Percentiles rank a stretch among this genome's conserved stretches.
Conservation (phyloP, 92 coral and sea anemone genomes). For the Phenganax marumi region DNA sequence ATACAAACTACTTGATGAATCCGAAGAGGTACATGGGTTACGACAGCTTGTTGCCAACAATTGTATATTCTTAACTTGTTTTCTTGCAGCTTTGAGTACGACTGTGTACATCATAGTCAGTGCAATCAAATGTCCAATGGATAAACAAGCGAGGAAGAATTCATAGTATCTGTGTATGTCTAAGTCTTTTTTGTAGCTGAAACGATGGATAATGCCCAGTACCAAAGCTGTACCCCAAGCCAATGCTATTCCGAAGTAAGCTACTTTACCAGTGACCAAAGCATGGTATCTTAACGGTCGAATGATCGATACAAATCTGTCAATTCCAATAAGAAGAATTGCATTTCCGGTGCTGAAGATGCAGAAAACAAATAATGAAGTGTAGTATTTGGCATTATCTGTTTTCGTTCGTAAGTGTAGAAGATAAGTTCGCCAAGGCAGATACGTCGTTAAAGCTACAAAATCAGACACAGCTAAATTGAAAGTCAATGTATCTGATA, state of each 20-base stretch:
- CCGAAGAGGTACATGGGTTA: background rate
- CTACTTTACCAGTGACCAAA: background rate
- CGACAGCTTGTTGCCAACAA: background rate
- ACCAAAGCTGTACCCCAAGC: slow-evolving; percentile 9
- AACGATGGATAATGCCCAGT: background rate
- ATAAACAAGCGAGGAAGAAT: background rate
- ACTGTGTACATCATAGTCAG: background rate
- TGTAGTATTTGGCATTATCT: background rate
- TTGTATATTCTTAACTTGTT: background rate
- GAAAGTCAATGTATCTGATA: slow-evolving; percentile 25
- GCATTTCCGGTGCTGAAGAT: slow-evolving; percentile 17
- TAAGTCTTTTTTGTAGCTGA: background rate
- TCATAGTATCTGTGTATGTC: background rate
- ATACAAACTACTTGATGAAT: background rate
- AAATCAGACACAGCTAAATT: slow-evolving; percentile 27
- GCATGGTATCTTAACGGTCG: slow-evolving; percentile 17
- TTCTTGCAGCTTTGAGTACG: background rate
- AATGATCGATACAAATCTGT: slow-evolving; percentile 21
- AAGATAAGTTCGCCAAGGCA: slow-evolving; percentile 23
- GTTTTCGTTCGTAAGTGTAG: slow-evolving; percentile 2
- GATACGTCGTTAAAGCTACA: background rate
- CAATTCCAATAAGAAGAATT: background rate
- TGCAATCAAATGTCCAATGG: background rate
- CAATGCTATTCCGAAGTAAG: background rate
- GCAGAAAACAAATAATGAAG: slow-evolving; percentile 21